Evolutionary conservation across 1,140 invertebrate species (phyloP).

Genomic region (Ridgeia piscesae): DNA sequence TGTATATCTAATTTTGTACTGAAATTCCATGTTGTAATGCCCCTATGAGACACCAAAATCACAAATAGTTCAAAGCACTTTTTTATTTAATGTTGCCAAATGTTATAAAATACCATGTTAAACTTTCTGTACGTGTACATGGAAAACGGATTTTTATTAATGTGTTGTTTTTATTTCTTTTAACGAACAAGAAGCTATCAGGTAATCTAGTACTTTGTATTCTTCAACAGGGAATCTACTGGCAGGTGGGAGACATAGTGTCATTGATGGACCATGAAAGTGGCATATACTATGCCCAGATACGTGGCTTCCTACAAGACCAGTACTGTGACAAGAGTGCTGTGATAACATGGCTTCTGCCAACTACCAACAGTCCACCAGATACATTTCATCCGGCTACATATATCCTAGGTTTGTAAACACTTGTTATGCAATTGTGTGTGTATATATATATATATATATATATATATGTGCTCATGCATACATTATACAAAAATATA

Average conservation of each 20-base stretch:
- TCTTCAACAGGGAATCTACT: slow-evolving; percentile 69
- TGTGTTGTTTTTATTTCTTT: neutral
- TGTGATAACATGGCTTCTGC: slow-evolving; percentile 88
- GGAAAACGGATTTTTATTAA: no score
- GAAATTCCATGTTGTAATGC: no score
- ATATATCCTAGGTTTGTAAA: slow-evolving; percentile 76
- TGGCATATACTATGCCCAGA: slow-evolving; percentile 84
- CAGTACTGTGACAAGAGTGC: slow-evolving; percentile 93
- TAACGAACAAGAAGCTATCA: neutral
- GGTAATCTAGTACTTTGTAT: neutral
- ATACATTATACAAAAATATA: no score
- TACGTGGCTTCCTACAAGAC: slow-evolving; percentile 84
- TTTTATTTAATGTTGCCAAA: no score
- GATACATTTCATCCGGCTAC: slow-evolving; percentile 84
- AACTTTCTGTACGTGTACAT: no score
- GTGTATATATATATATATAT: neutral
- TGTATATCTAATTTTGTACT: no score
- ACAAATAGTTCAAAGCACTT: no score
- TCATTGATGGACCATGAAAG: slow-evolving; percentile 77
- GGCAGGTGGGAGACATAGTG: slow-evolving; percentile 88
- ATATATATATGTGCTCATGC: no score
- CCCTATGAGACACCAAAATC: no score
- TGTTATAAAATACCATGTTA: no score
- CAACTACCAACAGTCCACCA: slow-evolving; percentile 77
- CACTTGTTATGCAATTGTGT: slow-evolving; percentile 6